Evolutionary conservation across 2,113 vertebrate genomes (phyloP).

Genomic region (Engystomops pustulosus): DNA sequence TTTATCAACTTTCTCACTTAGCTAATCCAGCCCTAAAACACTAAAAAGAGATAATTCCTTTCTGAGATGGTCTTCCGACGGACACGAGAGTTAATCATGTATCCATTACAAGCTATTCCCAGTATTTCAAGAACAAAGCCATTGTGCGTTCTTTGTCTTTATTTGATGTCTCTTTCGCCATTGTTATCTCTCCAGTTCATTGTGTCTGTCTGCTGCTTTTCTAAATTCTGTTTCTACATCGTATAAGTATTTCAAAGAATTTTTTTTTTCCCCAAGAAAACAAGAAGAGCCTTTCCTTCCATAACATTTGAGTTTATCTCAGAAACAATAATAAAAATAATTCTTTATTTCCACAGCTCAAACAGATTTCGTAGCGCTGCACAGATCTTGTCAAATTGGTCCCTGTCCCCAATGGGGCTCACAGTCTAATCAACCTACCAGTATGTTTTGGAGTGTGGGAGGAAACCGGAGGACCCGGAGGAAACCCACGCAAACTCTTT

Average conservation of each 20-base stretch:
- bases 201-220: background rate
- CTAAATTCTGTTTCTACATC: background rate
- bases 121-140: constrained; percentile 27
- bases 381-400: too few species aligned
- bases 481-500: too few species aligned
- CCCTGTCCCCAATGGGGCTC: too few species aligned
- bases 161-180: constrained; percentile 18
- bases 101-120: constrained; percentile 36
- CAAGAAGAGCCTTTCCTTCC: background rate
- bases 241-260: background rate
- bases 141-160: constrained; percentile 19
- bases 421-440: too few species aligned
- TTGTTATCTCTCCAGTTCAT: constrained; percentile 7
- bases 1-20: background rate
- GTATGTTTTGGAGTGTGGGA: too few species aligned
- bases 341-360: too few species aligned
- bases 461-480: too few species aligned
- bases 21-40: constrained; percentile 35
- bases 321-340: too few species aligned
- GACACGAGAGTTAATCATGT: constrained; percentile 21
- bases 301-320: too few species aligned
- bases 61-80: background rate
- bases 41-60: constrained; percentile 24
- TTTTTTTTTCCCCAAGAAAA: background rate
- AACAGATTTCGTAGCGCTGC: too few species aligned